Base-by-base conservation (phyloP, 2,113 vertebrate genomes). In the Scomber colias region DNA sequence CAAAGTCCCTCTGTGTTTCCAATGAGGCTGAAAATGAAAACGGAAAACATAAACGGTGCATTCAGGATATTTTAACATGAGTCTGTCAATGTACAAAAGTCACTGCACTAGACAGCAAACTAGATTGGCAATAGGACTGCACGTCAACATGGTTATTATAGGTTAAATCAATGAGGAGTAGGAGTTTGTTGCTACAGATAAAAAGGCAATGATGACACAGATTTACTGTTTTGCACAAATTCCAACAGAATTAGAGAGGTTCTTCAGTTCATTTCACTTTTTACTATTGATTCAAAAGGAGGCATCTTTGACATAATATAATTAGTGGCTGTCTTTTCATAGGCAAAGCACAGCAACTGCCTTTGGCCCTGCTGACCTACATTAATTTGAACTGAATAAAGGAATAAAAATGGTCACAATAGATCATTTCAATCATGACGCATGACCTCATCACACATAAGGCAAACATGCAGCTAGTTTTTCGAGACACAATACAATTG, bases 21-120 rank as follows among this genome's bases (percentile, higher is more conserved):
- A n/a, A 35, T n/a, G 45, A 64, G 5, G 27, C 81, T 84, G 76
- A 60, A 86, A 73, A 65, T 1, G 19, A 60, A 78, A 72, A 2
- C 24, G 5, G 1, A 72, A 57, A 0, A 12, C 2, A 68, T 57
- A 21, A 77, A 48, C 15, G 63, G 5, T 15, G 21, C 0, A 55
- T 78, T 59, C 17, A 62, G 19, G 2, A 45, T 46, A 60, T 55
- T 63, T 67, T 21, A 73, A 54, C 30, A 24, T 49, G 30, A 44
- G 3, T 45, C 17, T 44, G 13, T 54, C 11, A 7, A 5, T 57
- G 9, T 30, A 15, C 4, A 45, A 14, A 50, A 19, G 17, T 35
- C 35, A 40, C 35, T 40, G 6, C 1, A 40, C 9, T 2, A 40
- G 24, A 27, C 24, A 27, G 24, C 35, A 40, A 40, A 40, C 19